Base-by-base conservation (phyloP, 2,113 vertebrate species). In the Hipposideros armiger region DNA sequence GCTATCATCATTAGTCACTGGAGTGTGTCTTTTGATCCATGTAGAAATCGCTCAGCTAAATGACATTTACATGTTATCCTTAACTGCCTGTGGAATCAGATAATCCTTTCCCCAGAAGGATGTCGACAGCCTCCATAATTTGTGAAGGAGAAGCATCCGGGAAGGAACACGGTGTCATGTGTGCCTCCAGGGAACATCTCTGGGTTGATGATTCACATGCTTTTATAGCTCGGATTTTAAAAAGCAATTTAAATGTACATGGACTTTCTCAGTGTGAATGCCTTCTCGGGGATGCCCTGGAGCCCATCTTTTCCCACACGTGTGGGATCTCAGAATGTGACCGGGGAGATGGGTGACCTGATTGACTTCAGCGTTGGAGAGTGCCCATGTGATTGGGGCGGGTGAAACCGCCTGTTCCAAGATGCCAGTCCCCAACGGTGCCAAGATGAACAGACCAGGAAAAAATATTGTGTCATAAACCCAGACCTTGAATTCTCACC, bases 61-160 rank as follows among this genome's bases (percentile, higher is more conserved):
- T 96, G 97, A 94, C 97, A 96, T 96, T 94, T 93, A 73, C 89
- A 80, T 92, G 85, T 92, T 95, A 92, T 96, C 96, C 96, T 78
- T 91, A 58, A 95, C 96, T 72, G 96, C 72, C 69, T 72, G 87
- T 42, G 87, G 96, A 95, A 95, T 86, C 90, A 26, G 81, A 83
- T 89, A 92, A 95, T 91, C 95, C 67, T 85, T 95, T 92, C 94
- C 67, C 76, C 96, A 97, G 90, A 95, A 95, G 96, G 90, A 95
- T 86, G 90, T 88, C 81, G 22, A 86, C 95, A 96, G 94, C 77
- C 81, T 86, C 87, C 77, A 30, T 90, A 32, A 77, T 88, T 69
- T 95, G 96, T 90, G 90, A 92, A 87, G 87, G 96, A 78, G 90
- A 82, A 92, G 42, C 91, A 92, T 94, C 82, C 76, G n/a, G 94